Percentiles rank a stretch among this genome's conserved stretches.
phyloP scores from a whole-genome alignment of 37 sponge, comb jelly and placozoan genomes.

The Oscarella lobularis region DNA sequence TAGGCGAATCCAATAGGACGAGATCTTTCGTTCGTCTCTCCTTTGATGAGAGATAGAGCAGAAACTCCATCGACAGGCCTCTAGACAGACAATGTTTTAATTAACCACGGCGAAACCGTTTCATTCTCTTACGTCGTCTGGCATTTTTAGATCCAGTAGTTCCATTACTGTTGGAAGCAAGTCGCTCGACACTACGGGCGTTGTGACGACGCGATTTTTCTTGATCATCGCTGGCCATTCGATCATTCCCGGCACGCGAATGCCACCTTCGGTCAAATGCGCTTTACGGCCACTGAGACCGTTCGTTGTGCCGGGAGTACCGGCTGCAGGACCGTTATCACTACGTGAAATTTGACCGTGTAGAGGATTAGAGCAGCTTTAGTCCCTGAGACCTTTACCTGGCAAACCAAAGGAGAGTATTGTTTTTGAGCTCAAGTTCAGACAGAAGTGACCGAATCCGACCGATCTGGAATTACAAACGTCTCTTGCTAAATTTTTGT shows the following conservation, averaged over 20 bases:
- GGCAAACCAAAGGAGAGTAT: slow-evolving; percentile 55
- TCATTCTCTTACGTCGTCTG: slow-evolving; percentile 3
- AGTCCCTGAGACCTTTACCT: not conserved
- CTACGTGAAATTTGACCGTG: too few species aligned
- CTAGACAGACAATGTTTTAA: slow-evolving; percentile 10
- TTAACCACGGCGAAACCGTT: too few species aligned
- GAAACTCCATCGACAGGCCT: slow-evolving; percentile 48
- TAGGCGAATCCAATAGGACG: slow-evolving; percentile 33
- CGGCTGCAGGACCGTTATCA: slow-evolving; percentile 39
- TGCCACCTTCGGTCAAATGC: slow-evolving; percentile 33
- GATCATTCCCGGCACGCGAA: slow-evolving; percentile 39
- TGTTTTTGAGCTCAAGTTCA: slow-evolving; percentile 25
- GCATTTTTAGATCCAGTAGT: slow-evolving; percentile 8
- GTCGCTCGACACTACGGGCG: slow-evolving; percentile 37
- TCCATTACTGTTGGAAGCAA: slow-evolving; percentile 45
- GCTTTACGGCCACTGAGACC: slow-evolving; percentile 36
- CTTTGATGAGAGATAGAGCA: slow-evolving; percentile 25
- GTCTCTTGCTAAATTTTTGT: too few species aligned
- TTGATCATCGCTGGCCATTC: slow-evolving; percentile 44
- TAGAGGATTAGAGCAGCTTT: too few species aligned
- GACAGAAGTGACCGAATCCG: not conserved
- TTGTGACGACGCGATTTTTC: slow-evolving; percentile 10
- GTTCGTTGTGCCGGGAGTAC: slow-evolving; percentile 25
- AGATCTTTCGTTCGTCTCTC: slow-evolving; percentile 8
- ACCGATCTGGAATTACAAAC: not conserved